Percentiles rank a stretch among this genome's conserved stretches.
Evolutionary conservation across 2,113 vertebrate species (phyloP).

Genomic region (Alethe diademata): DNA sequence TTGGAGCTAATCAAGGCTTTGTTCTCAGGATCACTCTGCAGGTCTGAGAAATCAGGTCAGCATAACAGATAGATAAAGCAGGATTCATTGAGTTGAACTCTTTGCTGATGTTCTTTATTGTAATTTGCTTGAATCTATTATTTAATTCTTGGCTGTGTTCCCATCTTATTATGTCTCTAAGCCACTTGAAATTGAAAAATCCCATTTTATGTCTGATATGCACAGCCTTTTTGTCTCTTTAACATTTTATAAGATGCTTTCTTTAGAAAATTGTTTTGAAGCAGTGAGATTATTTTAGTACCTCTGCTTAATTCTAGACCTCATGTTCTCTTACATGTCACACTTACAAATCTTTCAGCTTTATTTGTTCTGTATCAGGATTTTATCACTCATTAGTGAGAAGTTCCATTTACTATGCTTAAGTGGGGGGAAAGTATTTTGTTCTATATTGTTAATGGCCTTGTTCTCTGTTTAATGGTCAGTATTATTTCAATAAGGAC

Average conservation of each 20-base stretch:
- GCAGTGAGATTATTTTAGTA: background rate
- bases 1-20: background rate
- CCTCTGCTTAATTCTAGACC: background rate
- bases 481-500: background rate
- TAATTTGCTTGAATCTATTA: constrained; percentile 11
- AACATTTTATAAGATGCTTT: background rate
- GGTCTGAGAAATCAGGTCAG: background rate
- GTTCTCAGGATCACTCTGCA: background rate
- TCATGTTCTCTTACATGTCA: background rate
- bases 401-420: background rate
- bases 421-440: background rate
- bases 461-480: background rate
- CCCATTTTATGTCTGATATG: background rate
- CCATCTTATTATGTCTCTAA: background rate
- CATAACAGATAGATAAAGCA: background rate
- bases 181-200: background rate
- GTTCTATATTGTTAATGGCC: background rate
- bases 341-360: background rate
- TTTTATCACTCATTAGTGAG: background rate
- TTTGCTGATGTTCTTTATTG: background rate
- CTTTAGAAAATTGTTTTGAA: background rate
- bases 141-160: constrained; percentile 12
- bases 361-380: background rate
- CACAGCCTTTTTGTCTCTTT: background rate
- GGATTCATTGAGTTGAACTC: background rate